Base-by-base conservation (phyloP, 2,888 invertebrate genomes). In the Pterostichus madidus region DNA sequence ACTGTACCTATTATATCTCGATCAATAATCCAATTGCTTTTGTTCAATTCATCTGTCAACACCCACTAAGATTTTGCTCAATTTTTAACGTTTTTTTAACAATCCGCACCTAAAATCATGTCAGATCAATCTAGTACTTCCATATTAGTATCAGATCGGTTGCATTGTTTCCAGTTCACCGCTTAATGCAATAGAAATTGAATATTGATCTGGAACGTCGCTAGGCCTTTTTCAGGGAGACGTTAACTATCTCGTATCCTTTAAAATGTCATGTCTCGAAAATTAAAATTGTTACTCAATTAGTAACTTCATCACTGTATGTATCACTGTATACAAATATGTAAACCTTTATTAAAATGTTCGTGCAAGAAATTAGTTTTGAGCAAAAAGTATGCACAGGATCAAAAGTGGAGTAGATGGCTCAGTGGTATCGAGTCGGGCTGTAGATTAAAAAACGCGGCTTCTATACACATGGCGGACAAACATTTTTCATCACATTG, bases 31-130 rank as follows among this genome's bases (percentile, higher is more conserved):
- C 8, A 79, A 15, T 68, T 68, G 49, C 68, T 64, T 49, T 79
- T 79, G 79, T 79, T 79, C 79, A 79, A 79, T 79, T 79, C 79
- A 79, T 79, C 79, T 79, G 79, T 79, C 79, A 79, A 79, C 79
- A 79, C 79, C 79, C 79, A 79, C 79, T 64, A 35, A 0, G 31
- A 68, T 49, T 64, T 68, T 64, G 49, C 11, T 79, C 32, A 64
- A 59, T 32, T 64, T 61, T 76, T 64, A 32, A 64, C 59, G 31
- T 59, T 78, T 64, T 64, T 79, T 31, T 64, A 10, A 13, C 31
- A 32, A 78, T 61, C 78, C 78, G 39, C 78, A 31, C 78, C 78
- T 46, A 44, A 61, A 61, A 31, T 59, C 24, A 31, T 31, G 59
- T 59, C 31, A 56, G 59, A 59, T 24, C 53, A 17, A 53, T 13